Evolutionary conservation across 2,888 invertebrate genomes (phyloP), one percentile per base, ranked within the genome.

Genomic region (Cheilosia vernalis): DNA sequence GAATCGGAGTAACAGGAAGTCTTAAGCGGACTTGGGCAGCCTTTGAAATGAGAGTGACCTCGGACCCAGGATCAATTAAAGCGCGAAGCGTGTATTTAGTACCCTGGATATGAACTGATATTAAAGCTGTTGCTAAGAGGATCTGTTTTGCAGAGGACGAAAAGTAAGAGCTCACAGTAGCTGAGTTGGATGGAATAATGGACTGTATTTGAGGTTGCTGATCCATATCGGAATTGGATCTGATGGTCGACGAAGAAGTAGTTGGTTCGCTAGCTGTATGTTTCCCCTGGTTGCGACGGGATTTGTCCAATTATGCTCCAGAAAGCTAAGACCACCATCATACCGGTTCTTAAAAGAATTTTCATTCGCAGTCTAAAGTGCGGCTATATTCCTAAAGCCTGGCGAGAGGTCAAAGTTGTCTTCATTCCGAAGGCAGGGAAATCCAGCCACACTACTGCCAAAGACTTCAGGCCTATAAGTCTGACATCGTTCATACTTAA

Each of bases 1-100:
- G 27, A 9, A 53, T 42, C 0, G 40, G 21, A 15, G 58, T 76
- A 15, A 49, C 33, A 15, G 55, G 64, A 15, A 55, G 56, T 19
- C 40, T n/a, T 40, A 73, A 40, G 4, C 60, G 70, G 2, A 40
- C 15, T 10, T 60, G 70, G 15, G 60, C 33, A 40, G 49, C 30
- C 13, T 51, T 51, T 7, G 42, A 72, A 10, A 72, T 61, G n/a
- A 61, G 15, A 17, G 60, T 63, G 2, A 64, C 47, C 42, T 73
- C 72, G 1, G 70, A 60, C 4, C 70, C 70, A 27, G 49, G 69
- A 6, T 70, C 58, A 33, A 58, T 70, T n/a, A 63, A 24, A 1
- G 63, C 61, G 40, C 56, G 7, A 1, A 51, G 21, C 13, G 55
- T 63, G 47, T 44, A 33, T 27, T 67, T 40, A 4, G 2, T 17